Evolutionary conservation across 2,113 vertebrate species (phyloP).

Genomic region (Coryphaenoides rupestris): DNA sequence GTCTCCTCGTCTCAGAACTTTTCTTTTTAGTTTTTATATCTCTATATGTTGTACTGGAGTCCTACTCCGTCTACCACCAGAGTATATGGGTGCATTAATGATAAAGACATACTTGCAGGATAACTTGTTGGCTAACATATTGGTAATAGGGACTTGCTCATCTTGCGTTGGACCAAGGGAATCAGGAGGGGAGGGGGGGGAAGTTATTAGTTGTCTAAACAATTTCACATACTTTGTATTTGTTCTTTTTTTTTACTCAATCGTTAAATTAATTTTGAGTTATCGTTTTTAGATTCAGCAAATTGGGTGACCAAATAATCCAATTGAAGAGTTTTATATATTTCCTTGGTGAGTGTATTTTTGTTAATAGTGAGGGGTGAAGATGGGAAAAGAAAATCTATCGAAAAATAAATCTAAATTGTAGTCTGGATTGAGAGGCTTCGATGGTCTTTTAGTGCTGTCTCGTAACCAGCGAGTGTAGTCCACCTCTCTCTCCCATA

Average conservation of each 20-base stretch:
- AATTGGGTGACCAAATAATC: slow-evolving; percentile 36
- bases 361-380: not conserved
- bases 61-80: slow-evolving; percentile 34
- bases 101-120: not conserved
- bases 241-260: slow-evolving; percentile 3
- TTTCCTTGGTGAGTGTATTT: slow-evolving; percentile 11
- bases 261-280: slow-evolving; percentile 22
- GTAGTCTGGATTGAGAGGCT: slow-evolving; percentile 9
- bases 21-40: slow-evolving; percentile 17
- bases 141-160: slow-evolving; percentile 31
- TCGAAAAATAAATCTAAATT: not conserved
- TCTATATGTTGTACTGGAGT: slow-evolving; percentile 23
- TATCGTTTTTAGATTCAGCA: slow-evolving; percentile 19
- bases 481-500: no score
- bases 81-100: slow-evolving; percentile 21
- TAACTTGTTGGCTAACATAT: slow-evolving; percentile 11
- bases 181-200: slow-evolving; percentile 33
- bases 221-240: not conserved
- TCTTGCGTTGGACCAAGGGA: slow-evolving; percentile 57
- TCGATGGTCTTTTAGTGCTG: not conserved
- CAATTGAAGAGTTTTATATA: slow-evolving; percentile 12
- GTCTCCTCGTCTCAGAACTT: not conserved
- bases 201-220: slow-evolving; percentile 28
- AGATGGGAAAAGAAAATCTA: not conserved
- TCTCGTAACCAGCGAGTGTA: slow-evolving; percentile 5